Evolutionary conservation across 2,113 vertebrate species (phyloP), one percentile per base, ranked within the genome.

Genomic region (Laticauda colubrina): DNA sequence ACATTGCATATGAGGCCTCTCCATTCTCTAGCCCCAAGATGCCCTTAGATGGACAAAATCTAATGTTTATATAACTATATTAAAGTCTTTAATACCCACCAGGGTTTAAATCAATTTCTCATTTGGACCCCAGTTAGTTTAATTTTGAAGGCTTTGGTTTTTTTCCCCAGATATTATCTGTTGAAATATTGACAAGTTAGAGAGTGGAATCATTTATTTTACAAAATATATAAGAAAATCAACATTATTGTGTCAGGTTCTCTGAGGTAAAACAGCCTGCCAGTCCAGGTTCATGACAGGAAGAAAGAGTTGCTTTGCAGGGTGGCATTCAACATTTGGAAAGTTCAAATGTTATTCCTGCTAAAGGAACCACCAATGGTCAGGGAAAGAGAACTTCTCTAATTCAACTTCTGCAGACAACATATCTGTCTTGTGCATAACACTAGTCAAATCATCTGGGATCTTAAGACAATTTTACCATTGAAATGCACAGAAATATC

Each of bases 141-240:
- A 64, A 64, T 51, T 90, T 55, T 91, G 51, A 85, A 34, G 18
- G 9, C 23, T 55, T 34, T 85, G 24, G 48, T 9, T 51, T 51
- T 45, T 85, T 85, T 34, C 8, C 10, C 34, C 34, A 48, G 48
- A 29, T 87, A 87, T 87, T 87, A 24, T 81, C 34, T 21, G 5
- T 39, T 81, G 69, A 39, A 39, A 81, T 81, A 81, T 39, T 81
- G 18, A 81, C n/a, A 81, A 39, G 34, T 34, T 39, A 81, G 34
- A 39, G 69, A 21, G 69, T 18, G 43, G 43, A 57, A 23, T 34
- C 15, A 61, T 48, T 59, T 87, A 55, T 87, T 87, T 26, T 59
- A 87, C 43, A 87, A 85, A 43, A 89, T 8, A 51, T 93, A 92
- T 94, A 95, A 51, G 2, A 90, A 91, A 51, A 55, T 81, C 87